These are phyloP conservation scores for Coleophora flavipennella DNA, from an alignment of 2,888 invertebrate genomes.

Conservation along the genomic window DNA sequence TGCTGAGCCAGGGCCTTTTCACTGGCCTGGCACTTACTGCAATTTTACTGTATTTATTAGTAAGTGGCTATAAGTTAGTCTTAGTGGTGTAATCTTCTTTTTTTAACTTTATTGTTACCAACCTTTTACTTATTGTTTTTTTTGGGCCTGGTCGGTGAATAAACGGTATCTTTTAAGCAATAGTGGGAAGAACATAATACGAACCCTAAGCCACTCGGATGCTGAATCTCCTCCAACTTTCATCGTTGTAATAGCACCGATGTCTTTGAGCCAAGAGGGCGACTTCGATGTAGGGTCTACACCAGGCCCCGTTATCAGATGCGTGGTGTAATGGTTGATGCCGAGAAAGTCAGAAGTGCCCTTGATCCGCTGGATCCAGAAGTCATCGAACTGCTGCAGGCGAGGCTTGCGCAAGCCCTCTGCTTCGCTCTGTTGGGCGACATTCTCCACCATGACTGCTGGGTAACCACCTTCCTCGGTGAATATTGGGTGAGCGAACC, in stretches of 20 bases:
- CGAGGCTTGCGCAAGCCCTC: conserved; percentile 56
- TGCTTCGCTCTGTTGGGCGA: conserved; percentile 47
- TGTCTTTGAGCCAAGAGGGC: conserved; percentile 65
- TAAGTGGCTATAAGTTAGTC: no score
- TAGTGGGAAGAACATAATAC: neutral
- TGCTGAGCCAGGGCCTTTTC: no score
- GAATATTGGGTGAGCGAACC: conserved; percentile 71
- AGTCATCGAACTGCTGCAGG: conserved; percentile 55
- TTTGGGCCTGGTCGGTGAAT: no score
- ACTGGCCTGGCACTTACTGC: no score
- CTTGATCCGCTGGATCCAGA: conserved; percentile 59
- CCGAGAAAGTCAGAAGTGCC: conserved; percentile 66
- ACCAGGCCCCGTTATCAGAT: conserved; percentile 53
- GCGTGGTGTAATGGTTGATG: conserved; percentile 67
- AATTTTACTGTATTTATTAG: no score
- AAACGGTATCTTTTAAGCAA: neutral
- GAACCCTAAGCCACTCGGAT: conserved; percentile 64
- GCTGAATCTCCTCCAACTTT: conserved; percentile 62
- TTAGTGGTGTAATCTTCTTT: no score
- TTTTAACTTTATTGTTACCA: no score
- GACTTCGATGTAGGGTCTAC: conserved; percentile 54
- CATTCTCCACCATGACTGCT: conserved; percentile 55
- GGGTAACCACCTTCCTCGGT: conserved; percentile 65
- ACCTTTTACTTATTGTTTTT: no score
- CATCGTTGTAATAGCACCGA: conserved; percentile 56